A percentile compares a stretch with the other conserved stretches of the same genome.
Evolutionary conservation across 2,113 vertebrate genomes (phyloP).

Genomic region (Conger conger): DNA sequence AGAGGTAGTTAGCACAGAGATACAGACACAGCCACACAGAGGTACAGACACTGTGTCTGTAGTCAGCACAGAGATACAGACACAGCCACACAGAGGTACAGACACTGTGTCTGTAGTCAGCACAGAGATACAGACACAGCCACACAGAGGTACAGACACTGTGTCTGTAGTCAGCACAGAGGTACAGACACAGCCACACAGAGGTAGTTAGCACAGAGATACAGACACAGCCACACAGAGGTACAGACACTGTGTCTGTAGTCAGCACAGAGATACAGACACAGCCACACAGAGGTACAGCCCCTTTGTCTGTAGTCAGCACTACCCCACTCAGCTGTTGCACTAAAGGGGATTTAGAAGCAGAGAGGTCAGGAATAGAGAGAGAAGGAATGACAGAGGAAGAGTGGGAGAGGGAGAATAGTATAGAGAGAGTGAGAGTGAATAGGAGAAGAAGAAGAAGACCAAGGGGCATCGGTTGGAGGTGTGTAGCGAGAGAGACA

Average conservation of each 20-base stretch:
- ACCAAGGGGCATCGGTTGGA: background rate
- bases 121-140: background rate
- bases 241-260: background rate
- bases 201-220: background rate
- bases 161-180: background rate
- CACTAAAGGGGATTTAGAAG: conserved; percentile 18
- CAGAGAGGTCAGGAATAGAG: background rate
- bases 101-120: too few species aligned
- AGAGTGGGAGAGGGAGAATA: background rate
- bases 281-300: background rate
- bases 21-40: too few species aligned
- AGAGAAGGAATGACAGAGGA: background rate
- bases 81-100: too few species aligned
- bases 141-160: background rate
- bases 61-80: too few species aligned
- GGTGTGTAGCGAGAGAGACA: background rate
- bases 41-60: too few species aligned
- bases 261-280: background rate
- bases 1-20: too few species aligned
- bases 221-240: background rate
- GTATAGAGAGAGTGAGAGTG: background rate
- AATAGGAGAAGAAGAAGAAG: background rate
- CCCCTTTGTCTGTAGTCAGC: background rate
- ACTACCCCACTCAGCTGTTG: conserved; percentile 1
- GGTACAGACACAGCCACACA: background rate